phyloP scores from a whole-genome alignment of 2,113 vertebrate genomes.

The Silurus meridionalis region DNA sequence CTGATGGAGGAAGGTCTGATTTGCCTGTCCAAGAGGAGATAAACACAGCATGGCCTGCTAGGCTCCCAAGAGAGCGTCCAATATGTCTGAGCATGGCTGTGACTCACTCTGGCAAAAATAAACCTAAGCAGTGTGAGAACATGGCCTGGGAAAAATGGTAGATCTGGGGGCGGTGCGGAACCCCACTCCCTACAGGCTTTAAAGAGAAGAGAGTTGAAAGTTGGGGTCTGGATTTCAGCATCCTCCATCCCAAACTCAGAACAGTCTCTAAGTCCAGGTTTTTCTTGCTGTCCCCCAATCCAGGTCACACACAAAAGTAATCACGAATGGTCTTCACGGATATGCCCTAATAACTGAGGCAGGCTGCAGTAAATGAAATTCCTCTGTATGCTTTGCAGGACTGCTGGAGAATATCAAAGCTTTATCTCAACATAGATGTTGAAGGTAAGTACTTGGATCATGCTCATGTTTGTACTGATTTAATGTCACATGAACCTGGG shows the following conservation, averaged over 20 bases:
- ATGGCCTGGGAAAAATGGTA: constrained; percentile 75
- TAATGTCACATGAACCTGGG: constrained; percentile 65
- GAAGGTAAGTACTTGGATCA: constrained; percentile 51
- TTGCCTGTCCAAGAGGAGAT: constrained; percentile 21
- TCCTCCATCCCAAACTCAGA: constrained; percentile 49
- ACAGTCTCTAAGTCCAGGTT: constrained; percentile 61
- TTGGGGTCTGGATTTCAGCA: constrained; percentile 43
- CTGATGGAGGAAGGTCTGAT: constrained; percentile 3
- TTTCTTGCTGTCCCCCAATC: constrained; percentile 52
- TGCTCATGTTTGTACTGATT: constrained; percentile 52
- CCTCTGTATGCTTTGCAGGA: constrained; percentile 40
- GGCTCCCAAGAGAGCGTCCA: constrained; percentile 66
- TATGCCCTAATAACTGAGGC: not conserved
- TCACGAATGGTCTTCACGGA: not conserved
- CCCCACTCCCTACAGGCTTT: constrained; percentile 20
- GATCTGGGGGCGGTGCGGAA: constrained; percentile 62
- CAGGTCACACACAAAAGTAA: constrained; percentile 44
- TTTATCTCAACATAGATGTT: constrained; percentile 50
- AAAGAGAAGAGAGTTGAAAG: constrained; percentile 40
- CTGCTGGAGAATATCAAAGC: constrained; percentile 45
- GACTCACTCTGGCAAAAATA: constrained; percentile 79
- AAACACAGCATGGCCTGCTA: constrained; percentile 57
- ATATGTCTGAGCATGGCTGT: constrained; percentile 67
- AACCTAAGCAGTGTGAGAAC: constrained; percentile 78
- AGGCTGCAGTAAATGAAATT: constrained; percentile 50